Evolutionary conservation across 2,888 invertebrate species (phyloP), one percentile per base, ranked within the genome.

Genomic region (Dascillus cervinus): DNA sequence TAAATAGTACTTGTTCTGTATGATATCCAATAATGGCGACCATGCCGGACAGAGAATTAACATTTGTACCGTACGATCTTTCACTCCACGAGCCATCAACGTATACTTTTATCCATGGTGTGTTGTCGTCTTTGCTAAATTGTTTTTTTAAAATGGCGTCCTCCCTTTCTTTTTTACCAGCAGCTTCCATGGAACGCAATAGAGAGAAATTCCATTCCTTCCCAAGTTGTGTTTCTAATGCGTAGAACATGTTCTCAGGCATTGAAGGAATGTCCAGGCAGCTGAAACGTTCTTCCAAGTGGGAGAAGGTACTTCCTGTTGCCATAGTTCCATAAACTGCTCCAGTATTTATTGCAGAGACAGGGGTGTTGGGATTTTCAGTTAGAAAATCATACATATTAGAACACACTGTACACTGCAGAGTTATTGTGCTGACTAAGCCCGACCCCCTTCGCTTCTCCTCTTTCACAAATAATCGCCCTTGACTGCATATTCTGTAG

Each of bases 81-180:
- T 41, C 45, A 17, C 39, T 40, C 45, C 45, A 45, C n/a, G 43
- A 44, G 1, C 47, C 47, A 34, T 47, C 46, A 8, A 44, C 29
- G 32, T 43, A 39, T 3, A 47, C 47, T 14, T 39, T 46, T 17
- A 41, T 36, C 43, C 37, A 43, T 13, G 43, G 41, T 14, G 24
- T 30, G 10, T 38, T 40, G 33, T 41, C 41, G 9, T 26, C 11
- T n/a, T n/a, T n/a, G 23, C 32, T 34, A 11, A 34, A n/a, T 20
- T 42, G 32, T 6, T 24, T 17, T 1, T 21, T 32, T 30, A 32
- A 25, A 1, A 38, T 19, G n/a, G 41, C 41, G 11, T 28, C 13
- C 20, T 41, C 28, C 25, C 21, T 35, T 27, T 43, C 40, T 29
- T 11, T 31, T 21, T 22, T 13, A 3, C 37, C 41, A 15, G 41